Conservation (phyloP, 1,140 invertebrate species). For the Leptinotarsa undecemlineata region DNA sequence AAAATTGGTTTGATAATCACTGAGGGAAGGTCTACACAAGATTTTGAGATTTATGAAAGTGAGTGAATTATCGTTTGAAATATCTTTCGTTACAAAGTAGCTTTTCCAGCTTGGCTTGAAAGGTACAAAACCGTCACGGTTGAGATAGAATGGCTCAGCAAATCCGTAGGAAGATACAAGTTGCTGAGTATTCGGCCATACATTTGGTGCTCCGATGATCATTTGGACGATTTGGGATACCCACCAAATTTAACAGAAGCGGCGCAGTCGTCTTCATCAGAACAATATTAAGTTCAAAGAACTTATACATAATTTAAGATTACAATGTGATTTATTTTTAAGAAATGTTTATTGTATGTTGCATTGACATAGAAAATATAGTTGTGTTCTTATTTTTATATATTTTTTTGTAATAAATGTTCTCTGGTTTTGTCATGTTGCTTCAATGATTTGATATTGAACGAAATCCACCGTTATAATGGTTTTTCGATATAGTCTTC, state of each 20-base stretch:
- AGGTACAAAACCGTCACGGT: conserved; percentile 47
- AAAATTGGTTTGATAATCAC: conserved; percentile 46
- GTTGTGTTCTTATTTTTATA: neutral
- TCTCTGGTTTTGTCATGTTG: neutral
- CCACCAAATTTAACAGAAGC: conserved; percentile 41
- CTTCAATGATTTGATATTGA: no score
- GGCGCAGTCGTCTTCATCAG: conserved; percentile 16
- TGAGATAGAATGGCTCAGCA: conserved; percentile 51
- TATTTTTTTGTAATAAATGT: neutral
- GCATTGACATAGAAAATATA: neutral
- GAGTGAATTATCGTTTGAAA: conserved; percentile 24
- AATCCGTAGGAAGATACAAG: conserved; percentile 49
- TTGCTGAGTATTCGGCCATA: conserved; percentile 45
- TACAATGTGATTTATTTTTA: neutral
- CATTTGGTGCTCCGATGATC: conserved; percentile 45
- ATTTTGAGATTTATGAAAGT: conserved; percentile 49
- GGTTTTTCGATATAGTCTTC: no score
- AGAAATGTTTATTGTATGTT: neutral
- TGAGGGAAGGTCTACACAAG: conserved; percentile 44
- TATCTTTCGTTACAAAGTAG: neutral
- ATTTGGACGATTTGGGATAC: conserved; percentile 46
- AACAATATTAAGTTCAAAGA: conserved; percentile 7
- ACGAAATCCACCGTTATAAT: no score
- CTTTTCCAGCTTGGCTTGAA: conserved; percentile 48
- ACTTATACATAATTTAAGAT: neutral